Conservation (phyloP, 2,113 vertebrate genomes). For the Sphaerodactylus townsendi region DNA sequence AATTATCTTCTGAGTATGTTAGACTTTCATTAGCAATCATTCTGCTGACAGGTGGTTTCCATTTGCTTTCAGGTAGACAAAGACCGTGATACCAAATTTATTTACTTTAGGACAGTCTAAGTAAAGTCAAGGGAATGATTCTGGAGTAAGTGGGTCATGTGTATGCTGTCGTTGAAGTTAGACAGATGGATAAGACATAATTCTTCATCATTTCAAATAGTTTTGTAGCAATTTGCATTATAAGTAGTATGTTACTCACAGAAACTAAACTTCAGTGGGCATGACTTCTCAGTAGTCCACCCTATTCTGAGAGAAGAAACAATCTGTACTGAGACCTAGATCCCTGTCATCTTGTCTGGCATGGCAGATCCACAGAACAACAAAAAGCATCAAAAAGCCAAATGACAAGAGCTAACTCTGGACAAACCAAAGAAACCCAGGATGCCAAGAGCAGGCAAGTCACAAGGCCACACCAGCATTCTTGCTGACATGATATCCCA, state of each 20-base stretch:
- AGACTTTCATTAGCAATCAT: constrained; percentile 55
- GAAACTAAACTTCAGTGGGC: neutral
- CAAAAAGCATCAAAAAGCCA: too few species aligned
- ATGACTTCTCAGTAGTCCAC: neutral
- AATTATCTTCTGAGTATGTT: constrained; percentile 49
- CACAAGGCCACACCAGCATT: too few species aligned
- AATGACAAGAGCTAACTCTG: too few species aligned
- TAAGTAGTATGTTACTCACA: too few species aligned
- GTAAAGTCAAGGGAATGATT: neutral
- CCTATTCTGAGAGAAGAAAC: neutral
- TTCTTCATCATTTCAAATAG: neutral
- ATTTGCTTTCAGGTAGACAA: constrained; percentile 33
- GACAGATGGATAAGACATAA: neutral
- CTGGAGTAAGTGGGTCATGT: neutral
- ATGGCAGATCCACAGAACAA: too few species aligned
- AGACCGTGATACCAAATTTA: neutral
- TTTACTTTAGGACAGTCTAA: neutral
- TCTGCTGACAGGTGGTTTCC: constrained; percentile 49
- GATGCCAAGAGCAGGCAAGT: too few species aligned
- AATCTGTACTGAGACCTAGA: too few species aligned
- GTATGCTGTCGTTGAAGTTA: neutral
- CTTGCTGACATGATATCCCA: too few species aligned
- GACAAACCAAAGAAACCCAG: too few species aligned
- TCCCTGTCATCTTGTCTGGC: too few species aligned
- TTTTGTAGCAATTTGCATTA: too few species aligned